phyloP scores from a whole-genome alignment of 2,888 invertebrate species.

The Dasysyrphus albostriatus region DNA sequence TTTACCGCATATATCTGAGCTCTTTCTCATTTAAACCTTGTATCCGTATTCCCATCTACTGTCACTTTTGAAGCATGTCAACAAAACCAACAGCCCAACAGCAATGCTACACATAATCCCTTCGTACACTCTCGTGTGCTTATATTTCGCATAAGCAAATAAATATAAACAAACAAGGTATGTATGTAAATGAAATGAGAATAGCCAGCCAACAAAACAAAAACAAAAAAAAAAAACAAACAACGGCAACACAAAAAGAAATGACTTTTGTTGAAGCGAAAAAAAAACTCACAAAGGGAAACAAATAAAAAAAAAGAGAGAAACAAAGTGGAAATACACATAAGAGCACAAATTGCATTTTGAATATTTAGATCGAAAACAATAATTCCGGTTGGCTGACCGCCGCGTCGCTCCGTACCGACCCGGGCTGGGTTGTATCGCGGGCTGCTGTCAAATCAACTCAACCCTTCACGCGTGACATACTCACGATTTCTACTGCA shows the following conservation, averaged over 20 bases:
- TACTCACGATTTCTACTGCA: conserved; percentile 30
- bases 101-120: conserved; percentile 30
- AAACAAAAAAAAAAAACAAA: conserved; percentile 25
- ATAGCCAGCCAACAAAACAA: conserved; percentile 21
- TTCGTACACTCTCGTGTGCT: conserved; percentile 21
- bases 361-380: conserved; percentile 66
- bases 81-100: conserved; percentile 32
- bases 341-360: conserved; percentile 58
- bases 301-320: conserved; percentile 20
- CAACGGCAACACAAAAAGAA: conserved; percentile 52
- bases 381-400: conserved; percentile 66
- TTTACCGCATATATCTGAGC: neutral
- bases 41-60: conserved; percentile 5
- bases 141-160: conserved; percentile 50
- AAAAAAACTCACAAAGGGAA: conserved; percentile 29
- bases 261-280: conserved; percentile 45
- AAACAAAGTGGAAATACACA: conserved; percentile 45
- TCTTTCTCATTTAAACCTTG: neutral
- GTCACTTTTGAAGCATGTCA: conserved; percentile 47
- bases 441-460: conserved; percentile 5
- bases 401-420: neutral
- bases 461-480: conserved; percentile 53
- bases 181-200: conserved; percentile 21
- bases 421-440: neutral
- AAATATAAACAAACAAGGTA: conserved; percentile 45